Base-by-base conservation (phyloP, 2,113 vertebrate species). In the Neogobius melanostomus region DNA sequence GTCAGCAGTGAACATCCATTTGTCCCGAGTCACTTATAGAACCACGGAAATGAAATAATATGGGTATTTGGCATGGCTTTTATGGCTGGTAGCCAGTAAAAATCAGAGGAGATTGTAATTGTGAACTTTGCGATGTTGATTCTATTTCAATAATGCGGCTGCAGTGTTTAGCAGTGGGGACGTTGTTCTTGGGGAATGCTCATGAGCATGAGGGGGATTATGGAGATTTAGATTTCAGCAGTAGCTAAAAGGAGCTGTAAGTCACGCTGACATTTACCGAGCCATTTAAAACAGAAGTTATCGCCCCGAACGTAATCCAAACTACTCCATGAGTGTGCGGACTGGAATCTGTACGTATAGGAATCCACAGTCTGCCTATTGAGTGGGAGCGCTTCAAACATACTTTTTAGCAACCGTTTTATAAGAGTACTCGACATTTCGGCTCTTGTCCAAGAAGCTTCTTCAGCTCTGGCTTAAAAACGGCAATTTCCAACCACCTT, bases 241-340 rank as follows among this genome's bases (percentile, higher is more conserved):
- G 63, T n/a, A 51, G 51, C 7, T 64, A 42, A 77, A 64, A 64
- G 42, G 5, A 8, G 6, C 66, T 48, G 17, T 53, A 47, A 69
- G 6, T 72, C n/a, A 68, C 14, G 1, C 44, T 64, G 60, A 64
- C 43, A 48, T 64, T 64, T 68, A 68, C 47, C 51, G 44, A 42
- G 14, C 1, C 36, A 14, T 28, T 36, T 57, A 11, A 57, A 57
- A 57, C 28, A 47, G 2, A 10, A 47, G 46, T 28, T 10, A 47
- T 7, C 17, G 21, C 53, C 28, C 53, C 6, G 8, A 43, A 60
- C 10, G 6, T 60, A 60, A 60, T 43, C 57, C 28, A 43, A 50
- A 11, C 57, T 11, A 14, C 28, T 59, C 15, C 12, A 42, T 10
- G 11, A 42, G 43, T 14, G 43, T 14, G 43, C 16, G n/a, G 28